A percentile compares a stretch with the other conserved stretches of the same genome.
Conservation (phyloP, 2,113 vertebrate genomes). For the Genyomyrus donnyi region DNA sequence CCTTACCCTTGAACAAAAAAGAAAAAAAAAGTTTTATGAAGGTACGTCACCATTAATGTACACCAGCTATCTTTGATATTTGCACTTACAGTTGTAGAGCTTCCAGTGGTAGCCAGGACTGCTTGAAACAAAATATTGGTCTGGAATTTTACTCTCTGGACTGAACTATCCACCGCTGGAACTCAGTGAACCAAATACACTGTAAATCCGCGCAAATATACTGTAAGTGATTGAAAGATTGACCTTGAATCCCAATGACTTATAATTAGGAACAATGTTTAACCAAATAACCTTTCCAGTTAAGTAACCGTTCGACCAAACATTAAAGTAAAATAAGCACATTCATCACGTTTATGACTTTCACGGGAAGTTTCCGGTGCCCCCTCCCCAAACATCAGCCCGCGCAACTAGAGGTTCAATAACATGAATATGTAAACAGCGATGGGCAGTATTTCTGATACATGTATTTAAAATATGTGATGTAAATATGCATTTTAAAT, state of each 20-base stretch:
- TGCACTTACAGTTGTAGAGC: background rate
- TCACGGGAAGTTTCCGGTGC: background rate
- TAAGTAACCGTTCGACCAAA: background rate
- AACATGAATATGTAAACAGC: background rate
- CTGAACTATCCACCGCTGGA: background rate
- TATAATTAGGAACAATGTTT: background rate
- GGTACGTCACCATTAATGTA: background rate
- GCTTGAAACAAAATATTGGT: background rate
- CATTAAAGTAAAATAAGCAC: background rate
- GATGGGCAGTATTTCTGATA: background rate
- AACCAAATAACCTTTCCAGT: background rate
- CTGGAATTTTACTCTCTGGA: background rate
- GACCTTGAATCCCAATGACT: background rate
- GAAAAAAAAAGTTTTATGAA: background rate
- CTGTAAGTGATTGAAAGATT: background rate
- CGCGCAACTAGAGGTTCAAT: background rate
- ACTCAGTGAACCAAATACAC: background rate
- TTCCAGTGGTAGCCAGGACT: background rate
- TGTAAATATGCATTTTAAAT: background rate
- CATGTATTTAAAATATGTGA: background rate
- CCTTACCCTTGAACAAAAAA: background rate
- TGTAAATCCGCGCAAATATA: background rate
- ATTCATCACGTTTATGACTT: background rate
- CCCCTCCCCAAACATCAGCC: background rate
- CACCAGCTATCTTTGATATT: background rate